Evolutionary conservation across 2,888 invertebrate species (phyloP), one percentile per base, ranked within the genome.

Genomic region (Gerosis bhagava): DNA sequence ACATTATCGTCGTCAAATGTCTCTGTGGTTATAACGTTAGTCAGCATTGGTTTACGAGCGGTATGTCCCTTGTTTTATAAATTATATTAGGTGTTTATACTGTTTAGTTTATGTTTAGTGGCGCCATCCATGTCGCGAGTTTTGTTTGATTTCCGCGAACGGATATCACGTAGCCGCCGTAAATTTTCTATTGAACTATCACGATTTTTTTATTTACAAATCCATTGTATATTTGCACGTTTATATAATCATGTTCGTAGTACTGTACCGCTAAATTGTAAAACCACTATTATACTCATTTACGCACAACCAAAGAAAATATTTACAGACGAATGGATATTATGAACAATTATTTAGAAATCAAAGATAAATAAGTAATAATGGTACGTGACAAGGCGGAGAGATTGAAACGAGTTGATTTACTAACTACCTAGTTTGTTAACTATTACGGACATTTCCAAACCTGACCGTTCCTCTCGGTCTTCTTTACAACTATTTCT

Each of bases 121-220:
- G 84, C 83, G 84, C 84, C 83, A 65, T 62, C 57, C 56, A 60
- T 59, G 56, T 56, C 63, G 53, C 54, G 53, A 63, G 59, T 57
- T 67, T 57, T 77, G 68, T 74, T 78, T 77, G 61, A 57, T 60
- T 73, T 72, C 65, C 63, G 64, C 72, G 58, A 63, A 69, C 70
- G 75, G 73, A 79, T 73, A 76, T 71, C 72, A 67, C 72, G 69
- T 74, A 67, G 57, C 57, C 62, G 54, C 52, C 63, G 59, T 53
- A 73, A 73, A 79, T 76, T 64, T 63, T 60, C 60, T 73, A 80
- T 65, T 66, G 68, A 64, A 66, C 52, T 59, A 68, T 77, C 77
- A 79, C 78, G 77, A 68, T n/a, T 53, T 65, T 64, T 66, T 59
- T 53, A 57, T 56, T 54, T 56, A 26, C 49, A 43, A 26, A 43